Percentiles rank a stretch among this genome's conserved stretches.
These are phyloP conservation scores for Xestia c-nigrum DNA, from an alignment of 2,888 invertebrate species.

Conservation along the genomic window DNA sequence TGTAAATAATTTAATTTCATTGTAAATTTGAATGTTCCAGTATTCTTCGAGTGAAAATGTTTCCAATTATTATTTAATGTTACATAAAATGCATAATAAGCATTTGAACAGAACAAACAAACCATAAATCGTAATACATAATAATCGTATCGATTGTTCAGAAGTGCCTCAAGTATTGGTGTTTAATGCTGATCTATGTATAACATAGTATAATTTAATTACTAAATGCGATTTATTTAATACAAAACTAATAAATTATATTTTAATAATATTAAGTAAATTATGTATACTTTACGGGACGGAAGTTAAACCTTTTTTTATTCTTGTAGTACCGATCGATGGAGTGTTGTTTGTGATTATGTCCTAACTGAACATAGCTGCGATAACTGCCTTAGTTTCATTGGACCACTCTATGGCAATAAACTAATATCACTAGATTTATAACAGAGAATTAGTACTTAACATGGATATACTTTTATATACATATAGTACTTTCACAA, in stretches of 20 bases:
- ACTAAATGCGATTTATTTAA: conserved; percentile 69
- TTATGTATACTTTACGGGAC: conserved; percentile 59
- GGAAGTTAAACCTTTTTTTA: conserved; percentile 56
- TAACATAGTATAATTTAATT: conserved; percentile 72
- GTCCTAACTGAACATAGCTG: conserved; percentile 67
- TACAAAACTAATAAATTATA: conserved; percentile 67
- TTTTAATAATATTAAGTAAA: conserved; percentile 66
- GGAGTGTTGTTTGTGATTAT: conserved; percentile 18
- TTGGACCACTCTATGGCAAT: conserved; percentile 73
- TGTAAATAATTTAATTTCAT: conserved; percentile 67
- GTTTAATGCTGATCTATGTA: conserved; percentile 68
- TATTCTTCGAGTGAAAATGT: conserved; percentile 60
- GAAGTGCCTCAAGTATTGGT: conserved; percentile 73
- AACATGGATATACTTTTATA: conserved; percentile 57
- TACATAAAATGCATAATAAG: conserved; percentile 70
- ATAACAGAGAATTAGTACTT: conserved; percentile 57
- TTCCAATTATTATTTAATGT: conserved; percentile 60
- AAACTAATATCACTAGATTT: conserved; percentile 70
- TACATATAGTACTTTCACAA: conserved; percentile 48
- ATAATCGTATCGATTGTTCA: conserved; percentile 59
- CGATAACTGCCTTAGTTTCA: conserved; percentile 73
- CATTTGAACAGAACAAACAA: conserved; percentile 62
- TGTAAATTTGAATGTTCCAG: conserved; percentile 63
- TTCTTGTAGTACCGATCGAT: conserved; percentile 40
- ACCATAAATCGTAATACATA: conserved; percentile 45